These are phyloP conservation scores for Dissostichus mawsoni DNA, from an alignment of 2,113 vertebrate genomes.

Conservation along the genomic window DNA sequence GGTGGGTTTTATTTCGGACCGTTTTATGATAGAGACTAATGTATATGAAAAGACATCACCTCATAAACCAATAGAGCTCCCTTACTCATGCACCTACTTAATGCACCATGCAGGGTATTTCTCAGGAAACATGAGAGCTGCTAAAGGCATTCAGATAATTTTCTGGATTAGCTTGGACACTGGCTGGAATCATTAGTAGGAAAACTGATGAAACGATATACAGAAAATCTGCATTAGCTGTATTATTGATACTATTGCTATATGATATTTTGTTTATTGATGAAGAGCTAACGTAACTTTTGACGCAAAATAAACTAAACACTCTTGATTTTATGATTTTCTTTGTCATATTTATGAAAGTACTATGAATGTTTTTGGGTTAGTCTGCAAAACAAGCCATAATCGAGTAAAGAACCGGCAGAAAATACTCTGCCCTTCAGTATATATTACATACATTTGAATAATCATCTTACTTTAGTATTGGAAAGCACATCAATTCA, in stretches of 20 bases:
- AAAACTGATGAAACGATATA: neutral
- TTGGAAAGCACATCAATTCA: neutral
- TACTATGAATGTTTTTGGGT: neutral
- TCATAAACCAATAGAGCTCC: slow-evolving; percentile 68
- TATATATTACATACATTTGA: neutral
- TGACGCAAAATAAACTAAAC: neutral
- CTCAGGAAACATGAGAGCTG: slow-evolving; percentile 57
- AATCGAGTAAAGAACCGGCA: too few relatives aligned
- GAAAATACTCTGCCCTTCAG: neutral
- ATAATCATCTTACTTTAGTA: neutral
- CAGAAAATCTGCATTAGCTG: neutral
- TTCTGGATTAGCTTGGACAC: neutral
- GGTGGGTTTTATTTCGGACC: slow-evolving; percentile 65
- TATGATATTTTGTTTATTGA: neutral
- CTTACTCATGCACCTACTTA: slow-evolving; percentile 63
- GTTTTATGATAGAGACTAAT: slow-evolving; percentile 75
- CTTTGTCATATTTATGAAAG: neutral
- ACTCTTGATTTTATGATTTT: neutral
- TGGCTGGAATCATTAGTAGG: neutral
- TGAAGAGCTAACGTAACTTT: neutral
- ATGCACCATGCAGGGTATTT: slow-evolving; percentile 41
- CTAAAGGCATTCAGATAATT: slow-evolving; percentile 51
- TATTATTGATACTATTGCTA: neutral
- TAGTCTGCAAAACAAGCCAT: too few relatives aligned
- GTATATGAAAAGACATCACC: slow-evolving; percentile 77